A percentile compares a stretch with the other conserved stretches of the same genome.
phyloP scores from a whole-genome alignment of 2,888 invertebrate genomes.

The Ectemnius lituratus region DNA sequence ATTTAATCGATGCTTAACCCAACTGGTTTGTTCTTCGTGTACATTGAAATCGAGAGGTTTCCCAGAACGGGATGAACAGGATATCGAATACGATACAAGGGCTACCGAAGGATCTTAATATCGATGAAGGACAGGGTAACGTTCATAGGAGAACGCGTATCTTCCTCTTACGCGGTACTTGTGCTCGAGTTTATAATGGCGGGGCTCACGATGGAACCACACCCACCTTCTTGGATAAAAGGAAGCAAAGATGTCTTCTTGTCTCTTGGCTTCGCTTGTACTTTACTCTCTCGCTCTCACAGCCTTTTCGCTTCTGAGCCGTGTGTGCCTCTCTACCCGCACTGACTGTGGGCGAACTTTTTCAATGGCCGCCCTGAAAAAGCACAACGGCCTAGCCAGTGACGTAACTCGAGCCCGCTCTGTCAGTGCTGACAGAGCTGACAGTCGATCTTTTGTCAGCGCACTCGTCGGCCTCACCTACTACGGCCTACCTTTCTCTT shows the following conservation, averaged over 20 bases:
- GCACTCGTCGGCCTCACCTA: conserved; percentile 68
- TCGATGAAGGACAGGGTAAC: background rate
- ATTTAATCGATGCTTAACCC: no score
- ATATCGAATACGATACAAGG: background rate
- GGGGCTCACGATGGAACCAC: conserved; percentile 44
- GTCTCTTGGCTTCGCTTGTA: conserved; percentile 26
- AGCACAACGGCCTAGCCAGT: conserved; percentile 71
- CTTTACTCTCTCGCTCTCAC: background rate
- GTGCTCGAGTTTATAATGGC: conserved; percentile 40
- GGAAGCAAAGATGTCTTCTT: conserved; percentile 57
- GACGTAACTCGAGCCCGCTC: conserved; percentile 73
- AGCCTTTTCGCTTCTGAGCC: no score
- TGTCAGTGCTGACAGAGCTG: conserved; percentile 71
- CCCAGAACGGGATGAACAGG: no score
- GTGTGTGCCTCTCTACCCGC: conserved; percentile 39
- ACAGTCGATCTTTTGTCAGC: conserved; percentile 70
- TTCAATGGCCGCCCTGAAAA: conserved; percentile 67
- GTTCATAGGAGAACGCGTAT: no score
- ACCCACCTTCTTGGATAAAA: conserved; percentile 50
- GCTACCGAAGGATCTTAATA: conserved; percentile 8
- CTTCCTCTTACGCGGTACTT: conserved; percentile 8
- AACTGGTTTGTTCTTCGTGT: no score
- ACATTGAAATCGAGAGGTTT: no score
- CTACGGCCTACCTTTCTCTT: conserved; percentile 48
- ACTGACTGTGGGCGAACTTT: conserved; percentile 57